Evolutionary conservation across 2,797 vertebrate species (phyloP).

Genomic region (Coccyzus lansbergi): DNA sequence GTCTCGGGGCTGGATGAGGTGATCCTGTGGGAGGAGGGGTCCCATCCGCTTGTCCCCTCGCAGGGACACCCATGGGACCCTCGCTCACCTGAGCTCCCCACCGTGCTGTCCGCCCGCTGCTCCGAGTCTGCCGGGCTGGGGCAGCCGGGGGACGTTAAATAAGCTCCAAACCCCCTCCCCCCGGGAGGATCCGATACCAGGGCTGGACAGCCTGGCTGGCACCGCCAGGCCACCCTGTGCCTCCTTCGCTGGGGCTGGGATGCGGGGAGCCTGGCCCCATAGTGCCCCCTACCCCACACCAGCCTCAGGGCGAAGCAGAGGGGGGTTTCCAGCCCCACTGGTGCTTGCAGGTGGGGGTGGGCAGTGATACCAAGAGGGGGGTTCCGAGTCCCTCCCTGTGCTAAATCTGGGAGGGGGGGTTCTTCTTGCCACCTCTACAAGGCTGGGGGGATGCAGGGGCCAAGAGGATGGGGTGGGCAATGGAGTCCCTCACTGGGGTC

Average conservation of each 20-base stretch:
- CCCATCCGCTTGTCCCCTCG: rapidly evolving
- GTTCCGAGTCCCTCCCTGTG: rapidly evolving
- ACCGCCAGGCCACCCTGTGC: not conserved
- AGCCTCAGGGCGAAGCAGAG: rapidly evolving
- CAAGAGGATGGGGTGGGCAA: rapidly evolving
- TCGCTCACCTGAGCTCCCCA: conserved; percentile 27
- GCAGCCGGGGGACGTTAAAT: conserved; percentile 27
- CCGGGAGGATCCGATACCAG: conserved; percentile 51
- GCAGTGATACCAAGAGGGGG: not conserved
- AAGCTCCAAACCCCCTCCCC: conserved; percentile 53
- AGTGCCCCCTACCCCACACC: not conserved
- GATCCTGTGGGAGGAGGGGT: not conserved
- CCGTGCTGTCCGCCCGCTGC: not conserved
- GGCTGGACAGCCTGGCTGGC: conserved; percentile 35
- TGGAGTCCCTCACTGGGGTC: no score
- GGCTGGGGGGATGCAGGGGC: rapidly evolving
- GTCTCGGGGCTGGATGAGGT: not conserved
- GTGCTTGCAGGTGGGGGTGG: rapidly evolving
- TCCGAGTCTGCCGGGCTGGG: not conserved
- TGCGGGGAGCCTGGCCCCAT: rapidly evolving
- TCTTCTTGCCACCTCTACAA: not conserved
- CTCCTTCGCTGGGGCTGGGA: not conserved
- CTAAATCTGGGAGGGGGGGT: not conserved
- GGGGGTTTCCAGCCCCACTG: not conserved
- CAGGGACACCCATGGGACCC: not conserved